These are phyloP conservation scores for Escarpia spicata DNA, from an alignment of 2,888 invertebrate genomes.

Conservation along the genomic window DNA sequence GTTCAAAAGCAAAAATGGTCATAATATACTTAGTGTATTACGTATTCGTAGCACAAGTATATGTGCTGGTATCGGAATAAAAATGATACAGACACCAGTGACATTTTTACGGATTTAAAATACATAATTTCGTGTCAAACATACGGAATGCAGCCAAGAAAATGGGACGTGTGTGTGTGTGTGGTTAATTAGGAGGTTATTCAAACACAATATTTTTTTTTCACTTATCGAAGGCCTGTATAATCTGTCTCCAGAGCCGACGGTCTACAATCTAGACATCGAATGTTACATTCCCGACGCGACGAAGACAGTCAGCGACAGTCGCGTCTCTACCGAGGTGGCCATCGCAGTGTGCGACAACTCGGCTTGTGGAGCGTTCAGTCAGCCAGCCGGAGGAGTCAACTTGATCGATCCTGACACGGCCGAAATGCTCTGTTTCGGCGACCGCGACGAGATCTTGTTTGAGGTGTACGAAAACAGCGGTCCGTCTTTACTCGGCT, in stretches of 20 bases:
- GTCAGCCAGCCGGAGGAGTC: not conserved
- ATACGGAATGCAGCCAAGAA: no score
- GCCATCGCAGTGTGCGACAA: not conserved
- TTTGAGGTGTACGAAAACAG: constrained; percentile 4
- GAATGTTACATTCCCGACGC: not conserved
- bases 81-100: no score
- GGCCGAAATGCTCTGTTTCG: not conserved
- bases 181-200: not conserved
- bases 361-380: not conserved
- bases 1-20: no score
- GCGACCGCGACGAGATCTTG: not conserved
- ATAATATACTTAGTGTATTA: no score
- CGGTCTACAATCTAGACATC: not conserved
- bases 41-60: no score
- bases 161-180: no score
- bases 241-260: not conserved
- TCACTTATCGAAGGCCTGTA: not conserved
- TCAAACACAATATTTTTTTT: not conserved
- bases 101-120: no score
- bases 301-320: not conserved
- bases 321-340: not conserved
- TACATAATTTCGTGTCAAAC: no score
- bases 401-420: not conserved
- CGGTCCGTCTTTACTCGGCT: not conserved
- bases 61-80: no score